These are phyloP conservation scores for Ochropacha duplaris DNA, from an alignment of 2,888 invertebrate genomes.

Conservation along the genomic window DNA sequence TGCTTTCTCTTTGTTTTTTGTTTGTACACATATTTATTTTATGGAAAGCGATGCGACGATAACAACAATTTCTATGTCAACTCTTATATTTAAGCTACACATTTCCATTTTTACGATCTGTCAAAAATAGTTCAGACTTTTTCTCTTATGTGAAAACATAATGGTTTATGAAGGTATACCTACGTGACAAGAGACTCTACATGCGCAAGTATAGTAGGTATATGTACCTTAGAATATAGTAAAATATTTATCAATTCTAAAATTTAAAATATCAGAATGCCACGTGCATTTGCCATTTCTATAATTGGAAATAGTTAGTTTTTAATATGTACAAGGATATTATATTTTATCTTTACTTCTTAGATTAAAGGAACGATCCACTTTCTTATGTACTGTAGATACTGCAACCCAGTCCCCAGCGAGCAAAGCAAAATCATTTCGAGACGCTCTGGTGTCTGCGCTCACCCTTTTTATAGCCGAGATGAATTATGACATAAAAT, in stretches of 20 bases:
- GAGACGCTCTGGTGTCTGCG: slow-evolving; percentile 53
- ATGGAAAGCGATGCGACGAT: neutral
- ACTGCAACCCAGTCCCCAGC: slow-evolving; percentile 44
- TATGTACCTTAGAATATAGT: no score
- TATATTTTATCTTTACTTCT: slow-evolving; percentile 34
- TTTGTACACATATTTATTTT: slow-evolving; percentile 19
- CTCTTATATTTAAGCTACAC: neutral
- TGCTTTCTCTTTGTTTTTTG: slow-evolving; percentile 30
- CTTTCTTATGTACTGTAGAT: slow-evolving; percentile 42
- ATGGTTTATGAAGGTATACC: slow-evolving; percentile 5
- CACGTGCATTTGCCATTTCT: neutral
- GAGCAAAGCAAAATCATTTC: slow-evolving; percentile 60
- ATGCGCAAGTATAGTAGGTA: neutral
- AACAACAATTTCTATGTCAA: neutral
- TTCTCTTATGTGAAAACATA: neutral
- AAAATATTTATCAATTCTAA: neutral
- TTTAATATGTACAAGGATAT: neutral
- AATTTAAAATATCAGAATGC: neutral
- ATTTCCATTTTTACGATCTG: slow-evolving; percentile 1
- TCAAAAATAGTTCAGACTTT: neutral
- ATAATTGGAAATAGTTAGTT: neutral
- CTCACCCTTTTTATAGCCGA: slow-evolving; percentile 70
- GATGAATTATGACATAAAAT: slow-evolving; percentile 78
- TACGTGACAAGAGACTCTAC: neutral
- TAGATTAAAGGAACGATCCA: slow-evolving; percentile 54